Conservation (phyloP, 2,797 vertebrate genomes). For the Sebastes cheni region DNA sequence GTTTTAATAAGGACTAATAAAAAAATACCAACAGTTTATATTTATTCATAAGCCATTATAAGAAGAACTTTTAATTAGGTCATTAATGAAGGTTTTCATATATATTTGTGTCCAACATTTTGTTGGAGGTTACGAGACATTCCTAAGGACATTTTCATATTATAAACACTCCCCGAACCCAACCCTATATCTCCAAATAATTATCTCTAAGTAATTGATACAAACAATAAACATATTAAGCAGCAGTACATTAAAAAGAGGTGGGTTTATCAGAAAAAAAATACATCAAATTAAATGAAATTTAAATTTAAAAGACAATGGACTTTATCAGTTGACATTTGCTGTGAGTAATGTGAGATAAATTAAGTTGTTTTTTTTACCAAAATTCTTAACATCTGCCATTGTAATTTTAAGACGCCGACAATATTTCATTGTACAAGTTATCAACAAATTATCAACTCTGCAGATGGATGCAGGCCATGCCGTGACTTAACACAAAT, state of each 20-base stretch:
- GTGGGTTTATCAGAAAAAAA: too few relatives aligned
- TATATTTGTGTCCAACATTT: neutral
- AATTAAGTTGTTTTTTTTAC: rapidly evolving
- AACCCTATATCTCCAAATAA: too few relatives aligned
- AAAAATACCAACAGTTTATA: neutral
- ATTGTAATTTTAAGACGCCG: neutral
- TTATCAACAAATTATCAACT: neutral
- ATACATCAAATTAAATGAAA: too few relatives aligned
- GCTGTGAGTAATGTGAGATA: neutral
- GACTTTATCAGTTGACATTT: too few relatives aligned
- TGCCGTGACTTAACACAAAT: too few relatives aligned
- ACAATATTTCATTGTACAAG: neutral
- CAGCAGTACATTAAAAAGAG: too few relatives aligned
- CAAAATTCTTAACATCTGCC: neutral
- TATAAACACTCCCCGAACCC: too few relatives aligned
- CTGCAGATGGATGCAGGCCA: neutral
- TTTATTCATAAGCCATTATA: neutral
- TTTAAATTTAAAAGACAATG: too few relatives aligned
- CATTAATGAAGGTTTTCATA: neutral
- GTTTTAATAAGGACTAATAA: neutral
- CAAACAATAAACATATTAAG: too few relatives aligned
- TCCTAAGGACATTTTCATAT: too few relatives aligned
- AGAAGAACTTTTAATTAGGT: neutral
- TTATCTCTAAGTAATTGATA: too few relatives aligned
- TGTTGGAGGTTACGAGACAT: neutral